Evolutionary conservation across 2,888 invertebrate genomes (phyloP).

Genomic region (Acronicta leporina): DNA sequence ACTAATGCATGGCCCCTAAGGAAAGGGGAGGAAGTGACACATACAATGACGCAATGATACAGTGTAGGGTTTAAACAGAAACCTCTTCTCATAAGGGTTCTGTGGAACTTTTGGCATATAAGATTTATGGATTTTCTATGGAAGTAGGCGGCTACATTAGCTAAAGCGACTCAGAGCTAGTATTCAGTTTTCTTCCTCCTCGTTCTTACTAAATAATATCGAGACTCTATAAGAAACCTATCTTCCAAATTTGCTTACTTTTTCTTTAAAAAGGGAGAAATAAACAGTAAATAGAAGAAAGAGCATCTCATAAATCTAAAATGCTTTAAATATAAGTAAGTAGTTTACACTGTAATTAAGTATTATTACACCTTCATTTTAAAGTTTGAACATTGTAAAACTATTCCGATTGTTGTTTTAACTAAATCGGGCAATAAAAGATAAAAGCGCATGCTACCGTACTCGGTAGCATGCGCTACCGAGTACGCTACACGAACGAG

Average conservation of each 20-base stretch:
- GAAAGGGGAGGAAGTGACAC: slow-evolving; percentile 45
- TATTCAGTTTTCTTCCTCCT: too few species aligned
- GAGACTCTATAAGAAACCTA: too few species aligned
- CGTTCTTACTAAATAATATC: too few species aligned
- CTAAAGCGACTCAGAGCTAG: too few species aligned
- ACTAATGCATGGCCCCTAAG: slow-evolving; percentile 52
- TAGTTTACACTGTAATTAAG: neutral
- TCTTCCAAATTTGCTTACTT: too few species aligned
- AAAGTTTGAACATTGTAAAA: slow-evolving; percentile 23
- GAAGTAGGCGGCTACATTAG: too few species aligned
- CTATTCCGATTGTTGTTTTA: slow-evolving; percentile 34
- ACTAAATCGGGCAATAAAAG: slow-evolving; percentile 40
- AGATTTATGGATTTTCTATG: neutral
- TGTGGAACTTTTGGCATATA: slow-evolving; percentile 1
- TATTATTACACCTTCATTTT: slow-evolving; percentile 2
- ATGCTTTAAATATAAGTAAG: too few species aligned
- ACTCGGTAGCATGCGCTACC: too few species aligned
- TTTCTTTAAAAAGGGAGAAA: too few species aligned
- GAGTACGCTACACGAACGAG: too few species aligned
- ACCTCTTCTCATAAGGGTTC: slow-evolving; percentile 26
- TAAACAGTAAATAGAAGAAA: too few species aligned
- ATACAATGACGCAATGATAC: slow-evolving; percentile 16
- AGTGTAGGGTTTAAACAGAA: slow-evolving; percentile 45
- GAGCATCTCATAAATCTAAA: too few species aligned
- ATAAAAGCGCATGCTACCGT: slow-evolving; percentile 31